Evolutionary conservation across 2,797 vertebrate genomes (phyloP), one percentile per base, ranked within the genome.

Genomic region (Labroides dimidiatus): DNA sequence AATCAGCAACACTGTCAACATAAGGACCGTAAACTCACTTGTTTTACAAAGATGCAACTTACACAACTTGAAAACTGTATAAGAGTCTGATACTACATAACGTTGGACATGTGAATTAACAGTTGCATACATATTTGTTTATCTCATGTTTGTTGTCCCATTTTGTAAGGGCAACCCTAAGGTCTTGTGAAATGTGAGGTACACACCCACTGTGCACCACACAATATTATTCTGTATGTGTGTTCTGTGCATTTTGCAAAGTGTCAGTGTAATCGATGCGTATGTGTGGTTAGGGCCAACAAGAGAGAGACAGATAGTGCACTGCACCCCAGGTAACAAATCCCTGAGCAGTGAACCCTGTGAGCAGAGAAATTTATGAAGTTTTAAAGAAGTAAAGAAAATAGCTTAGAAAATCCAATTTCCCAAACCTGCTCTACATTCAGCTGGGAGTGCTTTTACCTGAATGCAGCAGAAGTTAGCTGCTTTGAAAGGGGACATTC

Each of bases 361-460:
- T 47, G 37, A 72, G 65, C 72, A 57, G 49, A 65, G 61, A 82
- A 76, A 71, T 77, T 54, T 77, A 39, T 73, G 41, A 69, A 58
- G 59, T 71, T 23, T 27, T 78, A 67, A 76, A 86, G 62, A 68
- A 79, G 63, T 71, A 19, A 54, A 89, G 68, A 85, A 81, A 85
- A 85, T 78, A 57, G 52, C 74, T 87, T 78, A 77, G 73, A 88
- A 47, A 84, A 87, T 85, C 84, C 77, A 85, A 84, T 89, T 89
- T 82, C 77, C 69, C 69, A 69, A 78, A 72, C 62, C 79, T 77
- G 79, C 72, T 84, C 58, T 57, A 67, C 74, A 81, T 86, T 83
- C 79, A 82, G 62, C 17, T 55, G 70, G 64, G 61, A 77, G 71
- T 37, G 20, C 36, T 61, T 67, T 72, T 59, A 49, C 27, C 43